A percentile compares a stretch with the other conserved stretches of the same genome.
Conservation (phyloP, 2,888 invertebrate species). For the Tachina grossa region DNA sequence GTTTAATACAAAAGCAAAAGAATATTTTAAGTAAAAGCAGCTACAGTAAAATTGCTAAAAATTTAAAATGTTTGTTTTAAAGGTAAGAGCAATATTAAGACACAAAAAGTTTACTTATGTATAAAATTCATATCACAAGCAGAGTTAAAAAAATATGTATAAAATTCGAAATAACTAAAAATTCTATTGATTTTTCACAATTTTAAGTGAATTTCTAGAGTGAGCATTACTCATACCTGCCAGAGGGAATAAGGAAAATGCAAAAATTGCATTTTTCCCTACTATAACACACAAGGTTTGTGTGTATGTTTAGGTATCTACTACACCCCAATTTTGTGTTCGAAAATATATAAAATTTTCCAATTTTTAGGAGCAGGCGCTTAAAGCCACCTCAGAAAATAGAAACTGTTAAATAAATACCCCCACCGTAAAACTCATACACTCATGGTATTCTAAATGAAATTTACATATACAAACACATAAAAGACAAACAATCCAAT, state of each 20-base stretch:
- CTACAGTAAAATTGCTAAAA: background rate
- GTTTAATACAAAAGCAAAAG: constrained; percentile 1
- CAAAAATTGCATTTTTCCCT: constrained; percentile 60
- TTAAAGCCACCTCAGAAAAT: constrained; percentile 57
- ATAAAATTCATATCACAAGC: no score
- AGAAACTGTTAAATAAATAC: constrained; percentile 10
- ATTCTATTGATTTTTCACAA: constrained; percentile 71
- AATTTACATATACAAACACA: constrained; percentile 16
- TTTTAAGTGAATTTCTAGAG: constrained; percentile 42
- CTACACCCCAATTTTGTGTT: constrained; percentile 55
- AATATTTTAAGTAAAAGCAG: background rate
- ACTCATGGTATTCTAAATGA: constrained; percentile 50
- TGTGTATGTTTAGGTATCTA: constrained; percentile 9
- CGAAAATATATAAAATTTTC: constrained; percentile 60
- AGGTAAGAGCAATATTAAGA: constrained; percentile 60
- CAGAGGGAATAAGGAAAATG: constrained; percentile 35
- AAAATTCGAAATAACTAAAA: constrained; percentile 24
- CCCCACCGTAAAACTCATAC: constrained; percentile 4
- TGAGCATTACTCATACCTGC: constrained; percentile 62
- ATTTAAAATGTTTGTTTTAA: constrained; percentile 68
- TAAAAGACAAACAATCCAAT: background rate
- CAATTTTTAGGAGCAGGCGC: constrained; percentile 72
- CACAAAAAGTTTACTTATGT: background rate
- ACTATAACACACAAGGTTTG: constrained; percentile 9
- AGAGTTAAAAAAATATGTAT: no score